Evolutionary conservation across 2,113 vertebrate species (phyloP), one percentile per base, ranked within the genome.

Genomic region (Ptilonorhynchus violaceus): DNA sequence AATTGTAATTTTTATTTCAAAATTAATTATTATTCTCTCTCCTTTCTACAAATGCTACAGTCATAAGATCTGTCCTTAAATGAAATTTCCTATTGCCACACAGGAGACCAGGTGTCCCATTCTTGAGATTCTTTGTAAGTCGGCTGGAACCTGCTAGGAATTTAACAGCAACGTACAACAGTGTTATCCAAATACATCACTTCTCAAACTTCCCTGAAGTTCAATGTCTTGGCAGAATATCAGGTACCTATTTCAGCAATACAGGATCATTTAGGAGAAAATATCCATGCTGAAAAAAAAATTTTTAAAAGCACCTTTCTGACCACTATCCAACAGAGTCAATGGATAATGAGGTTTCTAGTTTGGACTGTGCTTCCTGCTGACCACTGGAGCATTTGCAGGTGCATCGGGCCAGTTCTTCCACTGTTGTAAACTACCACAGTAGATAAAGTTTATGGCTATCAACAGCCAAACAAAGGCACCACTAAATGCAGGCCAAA

Each of bases 91-190:
- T 86, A 22, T 62, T 77, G 37, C 41, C 73, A 75, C 6, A 15
- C n/a, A 72, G 44, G 52, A 92, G 63, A 84, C 16, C 35, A 81
- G 17, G 17, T 84, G 93, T 88, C 47, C 42, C 75, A 27, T 93
- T 85, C 46, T 22, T 92, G 31, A 88, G 35, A 93, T 88, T 92
- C 79, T 84, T 94, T 67, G 24, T 74, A 90, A 85, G 63, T 94
- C 85, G 94, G 13, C 59, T 95, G 85, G 64, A 96, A 88, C 76
- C 28, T 87, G 25, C 59, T 15, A 75, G 52, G 72, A 95, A 63
- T 76, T 80, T 88, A 74, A 88, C 75, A 86, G 59, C 68, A 63
- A 92, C 13, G 0, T 73, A 44, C 21, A 75, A 62, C 0, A 2
- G 23, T 53, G 39, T 92, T 88, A 63, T 44, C 15, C 85, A 95